Conservation (phyloP, 2,113 vertebrate species). For the Scophthalmus maximus region DNA sequence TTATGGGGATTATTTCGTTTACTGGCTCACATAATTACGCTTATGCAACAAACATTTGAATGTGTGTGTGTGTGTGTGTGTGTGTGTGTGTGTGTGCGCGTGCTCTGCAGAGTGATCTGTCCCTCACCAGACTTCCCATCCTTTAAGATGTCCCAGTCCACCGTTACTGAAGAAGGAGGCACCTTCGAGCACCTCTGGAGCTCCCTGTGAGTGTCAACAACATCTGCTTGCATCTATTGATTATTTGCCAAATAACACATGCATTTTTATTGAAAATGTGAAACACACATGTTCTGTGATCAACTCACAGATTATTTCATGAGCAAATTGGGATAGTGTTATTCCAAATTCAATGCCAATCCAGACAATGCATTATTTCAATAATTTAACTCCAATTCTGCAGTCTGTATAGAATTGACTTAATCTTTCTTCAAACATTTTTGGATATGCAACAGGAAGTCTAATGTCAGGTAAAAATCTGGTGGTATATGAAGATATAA, state of each 20-base stretch:
- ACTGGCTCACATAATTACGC: no score
- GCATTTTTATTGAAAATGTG: background rate
- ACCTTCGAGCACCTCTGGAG: constrained; percentile 97
- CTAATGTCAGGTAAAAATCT: background rate
- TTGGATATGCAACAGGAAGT: background rate
- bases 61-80: constrained; percentile 1
- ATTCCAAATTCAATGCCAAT: background rate
- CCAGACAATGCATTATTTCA: background rate
- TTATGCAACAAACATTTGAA: background rate
- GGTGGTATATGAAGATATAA: background rate
- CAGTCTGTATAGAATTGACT: no score
- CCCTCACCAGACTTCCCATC: constrained; percentile 79
- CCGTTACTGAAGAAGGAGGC: constrained; percentile 88
- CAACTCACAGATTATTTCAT: background rate
- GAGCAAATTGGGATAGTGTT: background rate
- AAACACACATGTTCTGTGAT: background rate
- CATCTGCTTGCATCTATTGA: constrained; percentile 14
- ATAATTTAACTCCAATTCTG: no score
- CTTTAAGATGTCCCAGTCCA: constrained; percentile 90
- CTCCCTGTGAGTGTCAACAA: constrained; percentile 88
- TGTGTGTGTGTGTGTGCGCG: background rate
- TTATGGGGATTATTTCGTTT: background rate
- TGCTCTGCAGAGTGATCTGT: constrained; percentile 82
- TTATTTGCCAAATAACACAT: background rate
- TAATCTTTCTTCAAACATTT: background rate